A percentile compares a stretch with the other conserved stretches of the same genome.
Evolutionary conservation across 2,888 invertebrate species (phyloP).

Genomic region (Eulithis prunata): DNA sequence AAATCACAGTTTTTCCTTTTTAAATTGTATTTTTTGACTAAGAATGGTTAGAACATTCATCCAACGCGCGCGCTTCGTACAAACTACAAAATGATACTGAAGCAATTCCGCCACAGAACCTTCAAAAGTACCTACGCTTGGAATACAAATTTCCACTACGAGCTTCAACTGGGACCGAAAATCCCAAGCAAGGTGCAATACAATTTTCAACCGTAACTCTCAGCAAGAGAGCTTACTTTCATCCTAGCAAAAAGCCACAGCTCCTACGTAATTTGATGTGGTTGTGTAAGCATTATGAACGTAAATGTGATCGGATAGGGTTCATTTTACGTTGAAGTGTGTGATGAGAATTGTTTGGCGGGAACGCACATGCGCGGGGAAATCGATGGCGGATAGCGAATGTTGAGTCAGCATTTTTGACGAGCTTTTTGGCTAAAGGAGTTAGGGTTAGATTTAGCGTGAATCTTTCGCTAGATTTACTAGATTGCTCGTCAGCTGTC

Average conservation of each 20-base stretch:
- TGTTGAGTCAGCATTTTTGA: slow-evolving; percentile 42
- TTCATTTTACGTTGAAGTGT: slow-evolving; percentile 2
- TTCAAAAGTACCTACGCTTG: neutral
- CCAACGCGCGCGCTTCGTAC: slow-evolving; percentile 27
- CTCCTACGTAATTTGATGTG: neutral
- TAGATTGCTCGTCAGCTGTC: too few relatives aligned
- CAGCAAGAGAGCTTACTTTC: neutral
- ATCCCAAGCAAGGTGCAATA: neutral
- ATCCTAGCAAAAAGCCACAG: neutral
- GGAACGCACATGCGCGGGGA: slow-evolving; percentile 74
- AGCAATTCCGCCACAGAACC: slow-evolving; percentile 23
- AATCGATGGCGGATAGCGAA: slow-evolving; percentile 70
- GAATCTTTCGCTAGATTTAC: too few relatives aligned
- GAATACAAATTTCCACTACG: slow-evolving; percentile 9
- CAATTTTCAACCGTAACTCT: neutral
- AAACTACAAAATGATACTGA: slow-evolving; percentile 32
- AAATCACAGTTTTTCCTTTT: slow-evolving; percentile 31
- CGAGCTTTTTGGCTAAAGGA: slow-evolving; percentile 30
- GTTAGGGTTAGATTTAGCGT: slow-evolving; percentile 10
- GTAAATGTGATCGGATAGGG: neutral
- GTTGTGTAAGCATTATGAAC: neutral
- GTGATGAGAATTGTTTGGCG: slow-evolving; percentile 21
- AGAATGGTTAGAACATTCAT: slow-evolving; percentile 3
- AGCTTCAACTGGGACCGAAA: neutral
- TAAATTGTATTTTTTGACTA: slow-evolving; percentile 26